Base-by-base conservation (phyloP, 1,140 invertebrate species). In the Halotydeus destructor region DNA sequence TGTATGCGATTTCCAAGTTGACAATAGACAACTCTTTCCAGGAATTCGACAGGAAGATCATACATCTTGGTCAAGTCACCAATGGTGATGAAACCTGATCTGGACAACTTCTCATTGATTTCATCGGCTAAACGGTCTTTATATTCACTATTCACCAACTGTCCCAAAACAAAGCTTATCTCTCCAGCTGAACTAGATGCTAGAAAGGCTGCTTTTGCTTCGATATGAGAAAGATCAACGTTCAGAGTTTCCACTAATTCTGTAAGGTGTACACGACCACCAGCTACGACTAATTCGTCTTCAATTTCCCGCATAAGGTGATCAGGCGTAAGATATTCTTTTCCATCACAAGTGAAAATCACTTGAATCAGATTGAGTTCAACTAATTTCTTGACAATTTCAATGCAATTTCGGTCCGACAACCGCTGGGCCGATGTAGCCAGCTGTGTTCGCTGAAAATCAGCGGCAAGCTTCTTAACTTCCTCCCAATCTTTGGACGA, bases 381-480 rank as follows among this genome's bases (percentile, higher is more conserved):
- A 33, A 85, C 68, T 33, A 98, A 60, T 57, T 84, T 85, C 35
- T 72, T 76, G 11, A 98, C 76, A 49, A 98, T 83, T 69, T 97
- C 91, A 42, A 97, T 68, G 54, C 91, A 96, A 60, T 97, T 97
- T 49, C 84, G 68, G 57, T 97, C 93, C 1, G 89, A 93, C 33
- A 98, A 69, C 86, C 76, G 80, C 67, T 89, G 84, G 47, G 77
- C 65, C 9, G 82, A 76, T 16, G 75, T 75, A 49, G 75, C 82
- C 5, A 91, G 64, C 57, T 98, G 91, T 27, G 84, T 84, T 61
- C 85, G 76, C 62, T 96, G 88, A 65, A 98, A 94, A 67, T 97
- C 91, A 40, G 86, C 84, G 25, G 88, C 88, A 50, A 97, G 64
- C 36, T 81, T 70, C 64, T 91, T 89, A 19, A 98, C 79, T 70